Percentiles rank a stretch among this genome's conserved stretches.
Conservation (phyloP, 2,797 vertebrate species). For the Urocyon cinereoargenteus region DNA sequence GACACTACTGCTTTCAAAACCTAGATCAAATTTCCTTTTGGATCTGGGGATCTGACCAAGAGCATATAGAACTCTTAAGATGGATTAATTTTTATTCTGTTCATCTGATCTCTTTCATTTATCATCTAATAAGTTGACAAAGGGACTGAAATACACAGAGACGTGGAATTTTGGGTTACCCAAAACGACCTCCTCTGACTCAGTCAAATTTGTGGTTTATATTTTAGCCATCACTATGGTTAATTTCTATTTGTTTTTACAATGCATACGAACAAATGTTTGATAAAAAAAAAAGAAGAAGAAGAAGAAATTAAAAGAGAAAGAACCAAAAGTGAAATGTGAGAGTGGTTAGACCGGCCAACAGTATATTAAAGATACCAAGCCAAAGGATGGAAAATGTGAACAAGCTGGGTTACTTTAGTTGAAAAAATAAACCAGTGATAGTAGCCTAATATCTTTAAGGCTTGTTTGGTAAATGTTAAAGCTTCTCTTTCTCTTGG, state of each 20-base stretch:
- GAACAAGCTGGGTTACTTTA: conserved; percentile 67
- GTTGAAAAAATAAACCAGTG: conserved; percentile 71
- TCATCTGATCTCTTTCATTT: conserved; percentile 75
- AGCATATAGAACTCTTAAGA: conserved; percentile 70
- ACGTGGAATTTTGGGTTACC: conserved; percentile 75
- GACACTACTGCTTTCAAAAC: conserved; percentile 73
- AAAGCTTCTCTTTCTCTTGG: conserved; percentile 47
- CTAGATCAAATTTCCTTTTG: conserved; percentile 74
- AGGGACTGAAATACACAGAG: conserved; percentile 61
- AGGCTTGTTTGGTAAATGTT: conserved; percentile 38
- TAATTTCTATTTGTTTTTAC: conserved; percentile 81
- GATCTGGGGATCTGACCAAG: conserved; percentile 59
- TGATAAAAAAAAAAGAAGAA: conserved; percentile 64
- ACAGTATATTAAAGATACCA: conserved; percentile 73
- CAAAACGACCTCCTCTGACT: conserved; percentile 76
- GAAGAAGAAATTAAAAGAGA: conserved; percentile 52
- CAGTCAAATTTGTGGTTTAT: conserved; percentile 80
- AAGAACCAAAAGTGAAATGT: conserved; percentile 77
- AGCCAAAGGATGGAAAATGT: conserved; percentile 76
- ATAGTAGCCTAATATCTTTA: conserved; percentile 57
- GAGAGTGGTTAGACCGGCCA: conserved; percentile 55
- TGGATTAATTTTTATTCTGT: conserved; percentile 71
- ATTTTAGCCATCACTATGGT: conserved; percentile 74
- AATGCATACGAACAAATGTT: conserved; percentile 80
- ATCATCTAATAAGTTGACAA: conserved; percentile 72